Evolutionary conservation across 2,797 vertebrate genomes (phyloP), one percentile per base, ranked within the genome.

Genomic region (Buphagus erythrorhynchus): DNA sequence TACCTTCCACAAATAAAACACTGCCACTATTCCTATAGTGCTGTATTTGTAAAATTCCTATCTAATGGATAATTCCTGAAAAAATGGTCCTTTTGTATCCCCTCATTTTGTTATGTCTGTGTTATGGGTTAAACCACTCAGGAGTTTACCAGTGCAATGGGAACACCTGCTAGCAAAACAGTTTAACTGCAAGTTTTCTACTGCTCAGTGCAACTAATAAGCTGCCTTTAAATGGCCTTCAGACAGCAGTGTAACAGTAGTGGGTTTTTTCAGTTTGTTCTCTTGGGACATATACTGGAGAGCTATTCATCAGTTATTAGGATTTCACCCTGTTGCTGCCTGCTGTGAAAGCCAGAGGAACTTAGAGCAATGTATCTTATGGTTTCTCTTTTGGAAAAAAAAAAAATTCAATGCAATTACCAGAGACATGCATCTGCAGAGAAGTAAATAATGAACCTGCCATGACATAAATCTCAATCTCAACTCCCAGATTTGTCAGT

Each of bases 201-300:
- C 63, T 88, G 91, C 90, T 96, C 89, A 89, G 72, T 97, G 97
- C 96, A 95, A 38, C 94, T 96, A 98, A 95, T 91, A 97, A 96
- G 80, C 86, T 90, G 69, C 83, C 97, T 97, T 94, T 96, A 94
- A 97, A 97, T 36, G 43, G 88, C 61, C 86, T 96, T 87, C 86
- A 95, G 88, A 97, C 62, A 83, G 73, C 84, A 93, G 20, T 45
- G 33, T 51, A 90, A 88, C 81, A 92, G 63, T 49, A 67, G 43
- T 74, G 35, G 19, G 25, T 10, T 62, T 92, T 89, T 71, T 81
- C 46, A 88, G 46, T 88, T 94, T 86, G n/a, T 73, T 71, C 95
- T 96, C 90, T 75, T 90, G 95, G 86, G 96, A 90, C 61, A 82
- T 52, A 92, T 33, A 97, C 25, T 67, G 52, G 43, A 97, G 33